Conservation (phyloP, 1,140 invertebrate species). For the Drosophila tropicalis region DNA sequence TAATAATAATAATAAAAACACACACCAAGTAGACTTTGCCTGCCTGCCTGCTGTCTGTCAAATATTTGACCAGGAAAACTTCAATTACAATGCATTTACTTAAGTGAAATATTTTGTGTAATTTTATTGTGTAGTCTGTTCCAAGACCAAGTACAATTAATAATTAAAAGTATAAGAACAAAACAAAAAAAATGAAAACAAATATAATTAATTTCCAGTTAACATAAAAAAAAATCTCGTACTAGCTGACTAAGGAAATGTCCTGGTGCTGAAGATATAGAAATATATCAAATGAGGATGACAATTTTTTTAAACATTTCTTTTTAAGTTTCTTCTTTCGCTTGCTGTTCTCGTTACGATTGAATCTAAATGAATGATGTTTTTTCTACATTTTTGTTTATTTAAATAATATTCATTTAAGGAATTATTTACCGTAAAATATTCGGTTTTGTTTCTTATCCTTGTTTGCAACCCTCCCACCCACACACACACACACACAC, state of each 20-base stretch:
- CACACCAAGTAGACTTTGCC: neutral
- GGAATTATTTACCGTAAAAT: slow-evolving; percentile 3
- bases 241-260: too few relatives aligned
- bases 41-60: neutral
- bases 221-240: too few relatives aligned
- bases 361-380: too few relatives aligned
- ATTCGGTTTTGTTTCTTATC: slow-evolving; percentile 3
- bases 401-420: slow-evolving; percentile 8
- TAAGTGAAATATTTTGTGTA: neutral
- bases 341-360: neutral
- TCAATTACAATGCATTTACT: neutral
- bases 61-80: slow-evolving; percentile 7
- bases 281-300: too few relatives aligned
- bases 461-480: neutral
- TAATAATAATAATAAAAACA: too few relatives aligned
- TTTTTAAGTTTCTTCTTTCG: neutral
- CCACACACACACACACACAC: too few relatives aligned
- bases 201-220: too few relatives aligned
- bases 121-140: neutral
- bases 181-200: too few relatives aligned
- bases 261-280: too few relatives aligned
- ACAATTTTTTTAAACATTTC: too few relatives aligned
- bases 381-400: neutral
- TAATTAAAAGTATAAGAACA: too few relatives aligned
- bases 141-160: too few relatives aligned